Evolutionary conservation across 1,140 invertebrate genomes (phyloP).

Genomic region (Berghia stephanieae): DNA sequence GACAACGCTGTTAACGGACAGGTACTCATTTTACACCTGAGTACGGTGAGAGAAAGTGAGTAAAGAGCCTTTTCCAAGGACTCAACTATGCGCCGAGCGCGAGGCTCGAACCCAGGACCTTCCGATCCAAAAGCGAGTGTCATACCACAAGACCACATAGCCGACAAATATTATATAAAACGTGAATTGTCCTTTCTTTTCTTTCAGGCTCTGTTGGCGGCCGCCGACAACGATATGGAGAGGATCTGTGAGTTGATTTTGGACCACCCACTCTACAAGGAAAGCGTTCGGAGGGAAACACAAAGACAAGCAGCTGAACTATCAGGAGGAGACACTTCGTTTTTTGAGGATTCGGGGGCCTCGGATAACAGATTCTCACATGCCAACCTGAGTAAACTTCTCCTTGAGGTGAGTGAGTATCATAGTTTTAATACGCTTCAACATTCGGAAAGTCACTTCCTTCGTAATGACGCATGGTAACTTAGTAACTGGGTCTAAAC

Average conservation of each 20-base stretch:
- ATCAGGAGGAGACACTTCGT: background rate
- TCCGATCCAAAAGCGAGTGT: too few relatives aligned
- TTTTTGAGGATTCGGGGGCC: background rate
- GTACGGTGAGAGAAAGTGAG: too few relatives aligned
- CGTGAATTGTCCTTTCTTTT: too few relatives aligned
- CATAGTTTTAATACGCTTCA: background rate
- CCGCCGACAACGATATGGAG: constrained; percentile 47
- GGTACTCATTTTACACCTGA: too few relatives aligned
- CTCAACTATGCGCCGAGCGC: too few relatives aligned
- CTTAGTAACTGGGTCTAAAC: too few relatives aligned
- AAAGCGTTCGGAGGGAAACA: constrained; percentile 24
- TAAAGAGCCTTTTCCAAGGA: too few relatives aligned
- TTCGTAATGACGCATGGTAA: too few relatives aligned
- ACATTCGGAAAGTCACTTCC: background rate
- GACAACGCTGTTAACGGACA: too few relatives aligned
- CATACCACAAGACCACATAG: too few relatives aligned
- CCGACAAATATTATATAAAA: too few relatives aligned
- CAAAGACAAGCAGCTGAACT: constrained; percentile 15
- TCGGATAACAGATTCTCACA: constrained; percentile 21
- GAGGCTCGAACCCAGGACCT: too few relatives aligned
- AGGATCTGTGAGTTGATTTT: constrained; percentile 40
- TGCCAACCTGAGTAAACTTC: constrained; percentile 34
- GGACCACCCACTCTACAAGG: constrained; percentile 39
- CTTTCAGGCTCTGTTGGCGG: constrained; percentile 46
- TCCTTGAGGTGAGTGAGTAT: constrained; percentile 29